These are phyloP conservation scores for Euura saliciscinereae DNA, from an alignment of 1,140 invertebrate genomes.

Conservation along the genomic window DNA sequence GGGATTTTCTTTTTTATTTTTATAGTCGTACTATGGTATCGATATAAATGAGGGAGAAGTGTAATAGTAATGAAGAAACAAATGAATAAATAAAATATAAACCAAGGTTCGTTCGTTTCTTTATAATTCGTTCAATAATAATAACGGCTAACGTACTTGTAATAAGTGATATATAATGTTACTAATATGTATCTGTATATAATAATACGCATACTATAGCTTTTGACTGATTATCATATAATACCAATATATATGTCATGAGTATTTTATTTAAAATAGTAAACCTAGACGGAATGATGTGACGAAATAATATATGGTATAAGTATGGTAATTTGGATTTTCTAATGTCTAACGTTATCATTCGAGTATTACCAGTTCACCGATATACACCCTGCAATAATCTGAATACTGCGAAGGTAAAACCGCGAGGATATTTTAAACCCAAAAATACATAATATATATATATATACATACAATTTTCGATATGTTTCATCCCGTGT, in stretches of 20 bases:
- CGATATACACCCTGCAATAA: no score
- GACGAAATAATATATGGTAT: constrained; percentile 20
- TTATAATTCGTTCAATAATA: not conserved
- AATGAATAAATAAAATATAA: not conserved
- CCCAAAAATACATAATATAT: no score
- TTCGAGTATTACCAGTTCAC: no score
- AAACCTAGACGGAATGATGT: constrained; percentile 28
- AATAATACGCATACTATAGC: constrained; percentile 11
- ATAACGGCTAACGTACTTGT: not conserved
- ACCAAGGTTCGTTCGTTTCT: not conserved
- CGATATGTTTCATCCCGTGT: no score
- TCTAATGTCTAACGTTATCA: no score
- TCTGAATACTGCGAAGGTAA: no score
- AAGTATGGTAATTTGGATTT: not conserved
- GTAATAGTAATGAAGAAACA: not conserved
- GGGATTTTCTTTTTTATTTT: no score
- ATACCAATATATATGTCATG: constrained; percentile 29
- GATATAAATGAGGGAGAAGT: not conserved
- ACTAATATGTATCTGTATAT: constrained; percentile 17
- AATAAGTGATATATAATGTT: constrained; percentile 23
- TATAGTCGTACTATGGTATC: no score
- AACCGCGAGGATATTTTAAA: no score
- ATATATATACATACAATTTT: not conserved
- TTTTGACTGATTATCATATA: constrained; percentile 36
- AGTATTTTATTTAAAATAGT: constrained; percentile 17